Base-by-base conservation (phyloP, 2,888 invertebrate genomes). In the Drosophila eohydei region DNA sequence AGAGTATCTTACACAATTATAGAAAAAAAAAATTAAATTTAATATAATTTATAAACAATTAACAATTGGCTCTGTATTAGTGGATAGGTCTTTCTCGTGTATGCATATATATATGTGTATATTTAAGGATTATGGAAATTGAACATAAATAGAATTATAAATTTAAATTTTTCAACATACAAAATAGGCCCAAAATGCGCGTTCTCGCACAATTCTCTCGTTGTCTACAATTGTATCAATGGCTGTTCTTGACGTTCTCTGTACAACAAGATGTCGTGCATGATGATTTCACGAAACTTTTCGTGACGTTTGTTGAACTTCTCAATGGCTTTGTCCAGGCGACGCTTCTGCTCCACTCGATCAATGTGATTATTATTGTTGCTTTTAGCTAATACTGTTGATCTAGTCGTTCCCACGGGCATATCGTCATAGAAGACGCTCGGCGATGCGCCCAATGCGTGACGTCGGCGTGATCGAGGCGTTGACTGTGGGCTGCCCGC, bases 221-320 rank as follows among this genome's bases (percentile, higher is more conserved):
- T 16, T 16, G 3, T n/a, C 26, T 83, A 93, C 75, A 92, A 85
- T 74, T 92, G 88, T 67, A 93, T 92, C 4, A 93, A 80, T 28
- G 92, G 93, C 67, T 90, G 85, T 12, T 80, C 80, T 43, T 86
- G 90, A 43, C 88, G 76, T 40, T 81, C 71, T 38, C 89, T 88
- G 73, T 92, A 89, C 11, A 82, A 87, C 9, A 78, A 70, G 16
- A 92, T 81, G 68, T 92, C 92, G 8, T 81, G 79, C 88, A 92
- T 87, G 32, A 93, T 84, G 46, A 88, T 64, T 38, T 80, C 66
- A 11, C 91, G 89, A 74, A 90, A 91, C 43, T 73, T 74, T 62
- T 93, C 92, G 54, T 93, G 93, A 12, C 75, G 60, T 16, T 76
- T 74, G 4, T 73, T 77, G 50, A 92, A 92, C 38, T 83, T 76